Percentiles rank a stretch among this genome's conserved stretches.
Evolutionary conservation across 2,113 vertebrate genomes (phyloP).

Genomic region (Engystomops pustulosus): DNA sequence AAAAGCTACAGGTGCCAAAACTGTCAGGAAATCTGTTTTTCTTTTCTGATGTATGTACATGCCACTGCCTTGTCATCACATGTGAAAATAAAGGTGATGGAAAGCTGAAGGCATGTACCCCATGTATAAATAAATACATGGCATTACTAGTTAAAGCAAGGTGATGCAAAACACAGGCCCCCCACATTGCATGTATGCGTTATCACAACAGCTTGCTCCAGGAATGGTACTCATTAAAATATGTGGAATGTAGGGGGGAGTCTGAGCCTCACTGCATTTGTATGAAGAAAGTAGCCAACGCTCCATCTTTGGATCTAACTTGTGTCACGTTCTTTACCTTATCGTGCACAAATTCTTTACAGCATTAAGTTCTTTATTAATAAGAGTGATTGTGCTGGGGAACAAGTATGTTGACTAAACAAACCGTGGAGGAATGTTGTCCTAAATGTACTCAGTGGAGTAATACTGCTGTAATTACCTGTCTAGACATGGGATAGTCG

Average conservation of each 20-base stretch:
- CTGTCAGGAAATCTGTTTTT: constrained; percentile 31
- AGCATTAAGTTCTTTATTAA: not conserved
- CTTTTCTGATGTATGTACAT: not conserved
- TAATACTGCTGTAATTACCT: not conserved
- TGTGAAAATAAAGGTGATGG: not conserved
- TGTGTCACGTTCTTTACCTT: not conserved
- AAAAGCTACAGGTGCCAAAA: constrained; percentile 3
- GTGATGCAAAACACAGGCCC: not conserved
- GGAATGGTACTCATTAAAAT: not conserved
- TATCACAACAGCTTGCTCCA: not conserved
- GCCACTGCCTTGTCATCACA: not conserved
- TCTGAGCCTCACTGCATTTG: too few relatives aligned
- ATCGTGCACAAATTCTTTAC: not conserved
- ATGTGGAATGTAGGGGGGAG: not conserved
- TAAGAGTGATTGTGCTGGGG: not conserved
- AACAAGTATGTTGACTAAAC: not conserved
- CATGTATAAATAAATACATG: not conserved
- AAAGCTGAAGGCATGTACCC: not conserved
- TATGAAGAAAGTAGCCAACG: too few relatives aligned
- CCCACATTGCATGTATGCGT: not conserved
- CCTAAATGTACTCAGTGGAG: not conserved
- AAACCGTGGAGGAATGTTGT: not conserved
- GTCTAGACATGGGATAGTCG: not conserved
- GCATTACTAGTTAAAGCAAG: not conserved
- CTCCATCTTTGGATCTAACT: not conserved